Percentiles rank a stretch among this genome's conserved stretches.
Conservation (phyloP, 2,888 invertebrate species). For the Ferrisia virgata region DNA sequence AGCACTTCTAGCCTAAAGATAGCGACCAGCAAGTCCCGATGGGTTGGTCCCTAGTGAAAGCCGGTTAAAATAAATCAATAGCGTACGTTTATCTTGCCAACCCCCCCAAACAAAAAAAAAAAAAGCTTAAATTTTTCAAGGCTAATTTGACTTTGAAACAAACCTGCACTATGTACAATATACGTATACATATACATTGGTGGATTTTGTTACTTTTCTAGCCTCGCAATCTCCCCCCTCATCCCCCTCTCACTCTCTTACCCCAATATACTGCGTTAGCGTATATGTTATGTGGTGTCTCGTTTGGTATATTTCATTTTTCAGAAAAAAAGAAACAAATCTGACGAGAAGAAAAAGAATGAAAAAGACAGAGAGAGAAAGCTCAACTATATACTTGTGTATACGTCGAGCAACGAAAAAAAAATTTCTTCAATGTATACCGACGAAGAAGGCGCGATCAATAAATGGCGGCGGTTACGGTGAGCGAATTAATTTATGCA, state of each 20-base stretch:
- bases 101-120: neutral
- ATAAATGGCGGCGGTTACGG: neutral
- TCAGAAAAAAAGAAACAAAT: neutral
- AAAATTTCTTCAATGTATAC: neutral
- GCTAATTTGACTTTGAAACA: neutral
- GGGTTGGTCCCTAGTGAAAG: neutral
- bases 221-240: neutral
- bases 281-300: too few species aligned
- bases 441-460: neutral
- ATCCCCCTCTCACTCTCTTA: too few species aligned
- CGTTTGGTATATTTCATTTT: too few species aligned
- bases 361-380: neutral
- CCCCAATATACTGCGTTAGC: too few species aligned
- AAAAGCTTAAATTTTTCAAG: neutral
- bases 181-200: too few species aligned
- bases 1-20: neutral
- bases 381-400: neutral
- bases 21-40: neutral
- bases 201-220: neutral
- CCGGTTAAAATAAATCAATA: conserved; percentile 19
- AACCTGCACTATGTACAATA: too few species aligned
- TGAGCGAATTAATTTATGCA: neutral
- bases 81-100: neutral
- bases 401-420: neutral
- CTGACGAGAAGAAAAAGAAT: neutral